Evolutionary conservation across 1,140 invertebrate genomes (phyloP).

Genomic region (Drosophila carrolli): DNA sequence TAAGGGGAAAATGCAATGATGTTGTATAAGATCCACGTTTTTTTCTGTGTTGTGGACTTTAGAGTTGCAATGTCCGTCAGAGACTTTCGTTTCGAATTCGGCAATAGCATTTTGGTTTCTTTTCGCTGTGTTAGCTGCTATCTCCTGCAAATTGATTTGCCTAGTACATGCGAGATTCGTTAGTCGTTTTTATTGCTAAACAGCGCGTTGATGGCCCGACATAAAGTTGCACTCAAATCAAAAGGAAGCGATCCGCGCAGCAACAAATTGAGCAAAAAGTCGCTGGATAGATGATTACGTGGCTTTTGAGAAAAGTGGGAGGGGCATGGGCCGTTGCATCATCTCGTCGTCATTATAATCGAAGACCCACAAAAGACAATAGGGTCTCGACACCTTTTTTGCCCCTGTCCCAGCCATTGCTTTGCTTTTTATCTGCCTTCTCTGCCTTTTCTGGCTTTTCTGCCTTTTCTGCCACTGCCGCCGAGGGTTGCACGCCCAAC

Average conservation of each 20-base stretch:
- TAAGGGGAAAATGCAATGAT: no score
- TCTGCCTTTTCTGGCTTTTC: not conserved
- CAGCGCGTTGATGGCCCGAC: constrained; percentile 20
- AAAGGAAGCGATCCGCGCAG: constrained; percentile 36
- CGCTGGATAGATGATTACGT: constrained; percentile 53
- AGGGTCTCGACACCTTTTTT: constrained; percentile 48
- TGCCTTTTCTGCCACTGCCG: not conserved
- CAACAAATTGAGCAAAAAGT: constrained; percentile 50
- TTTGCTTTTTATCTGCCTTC: not conserved
- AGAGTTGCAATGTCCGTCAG: not conserved
- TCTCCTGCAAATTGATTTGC: constrained; percentile 37
- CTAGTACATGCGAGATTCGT: constrained; percentile 40
- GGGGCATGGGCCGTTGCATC: constrained; percentile 51
- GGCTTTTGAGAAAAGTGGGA: constrained; percentile 26
- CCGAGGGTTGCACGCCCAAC: constrained; percentile 45
- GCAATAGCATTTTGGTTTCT: not conserved
- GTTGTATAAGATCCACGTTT: no score
- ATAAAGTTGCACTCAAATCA: constrained; percentile 33
- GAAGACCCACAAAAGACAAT: constrained; percentile 74
- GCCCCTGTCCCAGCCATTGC: constrained; percentile 20
- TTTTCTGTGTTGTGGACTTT: not conserved
- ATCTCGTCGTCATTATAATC: constrained; percentile 77
- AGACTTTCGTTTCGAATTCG: constrained; percentile 10
- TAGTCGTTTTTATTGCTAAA: constrained; percentile 22
- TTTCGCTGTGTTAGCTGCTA: constrained; percentile 1